Evolutionary conservation across 2,113 vertebrate species (phyloP), one percentile per base, ranked within the genome.

Genomic region (Prunella fulvescens): DNA sequence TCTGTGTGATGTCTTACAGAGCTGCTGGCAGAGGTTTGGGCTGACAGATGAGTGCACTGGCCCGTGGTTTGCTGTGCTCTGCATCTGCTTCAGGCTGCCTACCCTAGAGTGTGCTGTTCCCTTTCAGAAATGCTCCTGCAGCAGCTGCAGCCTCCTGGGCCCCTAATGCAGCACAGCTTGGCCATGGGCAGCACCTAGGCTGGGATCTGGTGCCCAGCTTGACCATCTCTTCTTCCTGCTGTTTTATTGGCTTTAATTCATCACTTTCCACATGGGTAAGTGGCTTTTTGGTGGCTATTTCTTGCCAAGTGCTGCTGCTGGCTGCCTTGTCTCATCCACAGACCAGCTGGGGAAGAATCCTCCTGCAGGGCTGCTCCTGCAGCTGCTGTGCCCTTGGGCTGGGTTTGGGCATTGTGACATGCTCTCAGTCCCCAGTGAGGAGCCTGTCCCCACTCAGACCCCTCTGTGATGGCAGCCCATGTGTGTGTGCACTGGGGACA

Each of bases 41-140:
- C 67, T 77, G 86, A 29, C 64, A 58, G 66, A 51, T 0, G 2
- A 35, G 19, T 2, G 7, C 35, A 6, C 9, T 15, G 12, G 3
- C 62, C 28, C 11, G 10, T 82, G 66, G 14, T 78, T 92, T 88
- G 53, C 62, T 85, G 81, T 47, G 66, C 50, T 5, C 33, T 80
- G 53, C 48, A 25, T 77, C 72, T 81, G 67, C 89, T 95, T 72
- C 91, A 77, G 71, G 64, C 76, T 95, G 39, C 54, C 76, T 95
- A 92, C 86, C 87, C 92, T 94, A 95, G 90, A 92, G 87, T 96
- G 95, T 94, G 96, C 90, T 96, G 92, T 94, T 95, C 47, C 84
- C 92, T 91, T 92, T 92, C 87, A 79, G 56, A 91, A 74, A 78
- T 2, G n/a, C 42, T 92, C 2, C 17, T 26, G 67, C 67, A 37